Base-by-base conservation (phyloP, 2,113 vertebrate genomes). In the Paradoxurus hermaphroditus region DNA sequence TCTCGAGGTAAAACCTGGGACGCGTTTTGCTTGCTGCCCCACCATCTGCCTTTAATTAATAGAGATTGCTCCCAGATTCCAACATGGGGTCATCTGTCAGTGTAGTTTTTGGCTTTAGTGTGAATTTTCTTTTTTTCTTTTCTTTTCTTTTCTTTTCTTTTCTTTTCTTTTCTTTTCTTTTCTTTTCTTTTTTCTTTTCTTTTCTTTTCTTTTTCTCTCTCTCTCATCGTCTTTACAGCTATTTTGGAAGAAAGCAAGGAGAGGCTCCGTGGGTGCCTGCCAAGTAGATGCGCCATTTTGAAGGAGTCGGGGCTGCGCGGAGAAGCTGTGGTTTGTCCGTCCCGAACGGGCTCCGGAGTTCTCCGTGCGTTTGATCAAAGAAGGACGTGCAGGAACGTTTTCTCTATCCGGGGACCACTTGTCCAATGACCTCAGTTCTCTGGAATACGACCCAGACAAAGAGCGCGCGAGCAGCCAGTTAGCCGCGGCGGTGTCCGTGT, bases 21-120 rank as follows among this genome's bases (percentile, higher is more conserved):
- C 93, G 97, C 90, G 75, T 97, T 96, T 97, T 85, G 82, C 90
- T 90, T 75, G 34, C 85, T 88, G 39, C 25, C 13, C 56, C 70
- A 53, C 95, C 97, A 97, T 96, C 96, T 98, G 98, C 95, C 97
- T 98, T 95, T 96, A 95, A 96, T 98, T 97, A 97, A 81, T 96
- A 90, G 94, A 95, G 95, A 98, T 97, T 95, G 98, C 97, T 97
- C 97, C 95, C 97, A 98, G 97, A 98, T 96, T 87, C 94, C 90
- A 27, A 31, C 34, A 14, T n/a, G 73, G 97, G 97, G 95, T 92
- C 97, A 96, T 98, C 97, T 97, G 92, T 97, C 97, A 91, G 81
- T 87, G 94, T 88, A 12, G 0, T 94, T 98, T 93, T 75, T 97
- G 98, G 98, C 94, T 13, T 95, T 51, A 7, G 65, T 73, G 90